A percentile compares a stretch with the other conserved stretches of the same genome.
These are phyloP conservation scores for Hassar affinis DNA, from an alignment of 2,113 vertebrate species.

Conservation along the genomic window DNA sequence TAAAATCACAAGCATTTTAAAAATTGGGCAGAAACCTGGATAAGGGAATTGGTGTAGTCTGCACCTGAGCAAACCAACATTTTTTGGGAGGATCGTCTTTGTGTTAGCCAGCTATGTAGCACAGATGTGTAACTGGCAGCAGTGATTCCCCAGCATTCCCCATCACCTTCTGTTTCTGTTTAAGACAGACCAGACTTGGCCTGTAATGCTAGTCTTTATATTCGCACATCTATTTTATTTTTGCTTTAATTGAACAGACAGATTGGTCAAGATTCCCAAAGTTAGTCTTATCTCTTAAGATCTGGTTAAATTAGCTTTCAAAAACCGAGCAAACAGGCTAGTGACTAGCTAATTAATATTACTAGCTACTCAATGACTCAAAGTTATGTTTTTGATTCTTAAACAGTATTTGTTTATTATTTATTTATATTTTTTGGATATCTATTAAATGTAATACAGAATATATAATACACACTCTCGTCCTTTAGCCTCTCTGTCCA, in stretches of 20 bases:
- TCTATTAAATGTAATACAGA: neutral
- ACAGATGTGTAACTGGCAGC: constrained; percentile 14
- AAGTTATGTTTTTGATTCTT: neutral
- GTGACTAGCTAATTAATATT: neutral
- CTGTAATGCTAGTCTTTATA: neutral
- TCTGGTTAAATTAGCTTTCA: neutral
- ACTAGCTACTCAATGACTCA: neutral
- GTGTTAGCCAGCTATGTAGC: neutral
- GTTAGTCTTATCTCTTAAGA: neutral
- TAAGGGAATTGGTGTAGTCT: neutral
- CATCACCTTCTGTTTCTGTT: neutral
- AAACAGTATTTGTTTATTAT: no score
- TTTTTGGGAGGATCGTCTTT: neutral
- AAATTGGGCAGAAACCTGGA: constrained; percentile 4
- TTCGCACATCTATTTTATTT: neutral
- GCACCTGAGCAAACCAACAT: constrained; percentile 18
- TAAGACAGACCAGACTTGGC: neutral
- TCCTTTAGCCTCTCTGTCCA: neutral
- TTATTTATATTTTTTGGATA: neutral
- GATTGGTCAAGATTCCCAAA: neutral
- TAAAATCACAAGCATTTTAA: neutral
- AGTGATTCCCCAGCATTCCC: neutral
- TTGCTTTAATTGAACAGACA: neutral
- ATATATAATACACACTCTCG: neutral
- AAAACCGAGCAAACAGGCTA: neutral